Base-by-base conservation (phyloP, 2,888 invertebrate species). In the Bimastos eiseni region DNA sequence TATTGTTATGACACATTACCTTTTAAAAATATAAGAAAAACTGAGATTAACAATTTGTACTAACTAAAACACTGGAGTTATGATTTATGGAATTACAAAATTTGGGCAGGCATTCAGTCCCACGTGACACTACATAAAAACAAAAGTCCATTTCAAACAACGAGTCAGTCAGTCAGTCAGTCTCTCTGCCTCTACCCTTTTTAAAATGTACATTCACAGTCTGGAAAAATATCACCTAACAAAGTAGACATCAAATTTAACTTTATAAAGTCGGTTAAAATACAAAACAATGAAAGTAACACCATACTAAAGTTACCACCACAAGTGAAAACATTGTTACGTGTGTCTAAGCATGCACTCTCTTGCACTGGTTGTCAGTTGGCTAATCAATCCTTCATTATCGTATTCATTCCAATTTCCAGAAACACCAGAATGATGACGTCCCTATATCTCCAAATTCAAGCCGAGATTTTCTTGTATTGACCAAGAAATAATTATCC, bases 61-160 rank as follows among this genome's bases (percentile, higher is more conserved):
- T 34, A 86, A 86, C 86, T 86, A 86, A 86, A 86, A 86, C 86
- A 86, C 21, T 86, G 86, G 86, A 86, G 86, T 86, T 84, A 86
- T 86, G 86, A 34, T 33, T 70, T 36, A 86, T 86, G 86, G 86
- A 86, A 86, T 86, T 86, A 70, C 70, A 70, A 70, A 70, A 70
- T 11, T 70, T 3, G 70, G 70, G 70, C 70, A 70, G 70, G 70
- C 70, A 70, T 70, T 70, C 70, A 70, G 70, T 70, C 30, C 70
- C 70, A 70, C 70, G 8, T 70, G 70, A 70, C 70, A 70, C 70
- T 70, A 70, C 30, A 70, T 70, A n/a, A 70, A 70, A 49, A 49
- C 19, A 19, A 70, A 70, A 70, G 70, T 70, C 70, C 70, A 70
- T 8, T 70, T n/a, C n/a, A 70, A 70, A 70, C 24, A 49, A 49